These are phyloP conservation scores for Lynx canadensis DNA, from an alignment of 2,113 vertebrate genomes.

Conservation along the genomic window DNA sequence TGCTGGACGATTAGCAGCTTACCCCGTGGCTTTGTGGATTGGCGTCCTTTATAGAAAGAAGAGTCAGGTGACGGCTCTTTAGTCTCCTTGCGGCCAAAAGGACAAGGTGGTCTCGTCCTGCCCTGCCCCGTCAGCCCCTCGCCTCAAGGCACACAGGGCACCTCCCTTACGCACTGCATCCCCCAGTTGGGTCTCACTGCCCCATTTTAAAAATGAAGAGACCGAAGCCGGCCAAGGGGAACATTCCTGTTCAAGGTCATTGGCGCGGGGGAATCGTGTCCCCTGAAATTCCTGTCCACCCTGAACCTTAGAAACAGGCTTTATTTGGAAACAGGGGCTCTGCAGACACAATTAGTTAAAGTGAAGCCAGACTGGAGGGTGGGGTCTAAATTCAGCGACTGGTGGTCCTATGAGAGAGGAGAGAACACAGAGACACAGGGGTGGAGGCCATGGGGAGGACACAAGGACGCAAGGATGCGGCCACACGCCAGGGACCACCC, in stretches of 20 bases:
- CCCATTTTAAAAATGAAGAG: not conserved
- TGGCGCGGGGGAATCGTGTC: rapidly evolving
- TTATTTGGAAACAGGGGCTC: not conserved
- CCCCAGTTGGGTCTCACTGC: rapidly evolving
- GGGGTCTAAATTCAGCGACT: not conserved
- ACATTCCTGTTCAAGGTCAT: not conserved
- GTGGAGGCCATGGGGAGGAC: not conserved
- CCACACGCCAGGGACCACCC: rapidly evolving
- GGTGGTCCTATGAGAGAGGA: rapidly evolving
- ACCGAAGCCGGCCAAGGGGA: not conserved
- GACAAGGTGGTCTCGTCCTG: rapidly evolving
- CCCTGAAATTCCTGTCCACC: not conserved
- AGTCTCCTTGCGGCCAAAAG: not conserved
- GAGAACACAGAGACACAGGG: not conserved
- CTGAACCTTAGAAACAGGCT: not conserved
- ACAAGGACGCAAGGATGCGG: rapidly evolving
- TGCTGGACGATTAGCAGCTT: not conserved
- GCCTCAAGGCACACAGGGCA: not conserved
- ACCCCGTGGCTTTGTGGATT: rapidly evolving
- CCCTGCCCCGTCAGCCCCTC: rapidly evolving
- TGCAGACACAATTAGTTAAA: not conserved
- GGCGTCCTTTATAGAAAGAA: not conserved
- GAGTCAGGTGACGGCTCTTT: no score
- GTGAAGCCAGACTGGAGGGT: not conserved
- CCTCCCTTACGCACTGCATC: rapidly evolving